These are phyloP conservation scores for Heterocephalus glaber DNA, from an alignment of 2,113 vertebrate species.

Conservation along the genomic window DNA sequence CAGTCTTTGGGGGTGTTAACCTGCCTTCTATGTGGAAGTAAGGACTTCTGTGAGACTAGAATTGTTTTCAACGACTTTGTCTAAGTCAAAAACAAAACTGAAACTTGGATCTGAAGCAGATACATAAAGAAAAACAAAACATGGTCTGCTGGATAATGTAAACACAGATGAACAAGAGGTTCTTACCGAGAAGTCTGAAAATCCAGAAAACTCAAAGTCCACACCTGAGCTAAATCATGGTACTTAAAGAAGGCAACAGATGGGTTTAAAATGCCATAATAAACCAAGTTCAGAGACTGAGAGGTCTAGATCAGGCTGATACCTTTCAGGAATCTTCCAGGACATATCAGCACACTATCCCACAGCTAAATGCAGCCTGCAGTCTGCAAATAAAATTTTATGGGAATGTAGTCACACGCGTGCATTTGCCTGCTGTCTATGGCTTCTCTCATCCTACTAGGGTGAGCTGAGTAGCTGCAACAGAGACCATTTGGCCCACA, in stretches of 20 bases:
- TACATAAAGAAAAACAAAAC: neutral
- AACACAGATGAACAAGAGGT: neutral
- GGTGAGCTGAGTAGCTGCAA: neutral
- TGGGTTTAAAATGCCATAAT: neutral
- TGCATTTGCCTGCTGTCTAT: neutral
- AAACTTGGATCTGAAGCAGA: neutral
- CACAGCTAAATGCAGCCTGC: neutral
- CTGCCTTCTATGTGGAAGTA: neutral
- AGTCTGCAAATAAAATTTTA: constrained; percentile 23
- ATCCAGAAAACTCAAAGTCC: neutral
- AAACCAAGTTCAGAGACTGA: neutral
- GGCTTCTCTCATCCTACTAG: neutral
- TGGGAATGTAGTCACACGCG: neutral
- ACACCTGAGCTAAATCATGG: neutral
- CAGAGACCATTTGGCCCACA: neutral
- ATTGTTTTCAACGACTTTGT: constrained; percentile 29
- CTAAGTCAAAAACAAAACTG: neutral
- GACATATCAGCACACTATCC: neutral
- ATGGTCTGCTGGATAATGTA: neutral
- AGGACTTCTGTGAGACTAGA: neutral
- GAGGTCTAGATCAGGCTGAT: neutral
- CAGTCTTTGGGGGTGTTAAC: neutral
- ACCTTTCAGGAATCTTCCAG: neutral
- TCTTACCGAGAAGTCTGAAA: neutral
- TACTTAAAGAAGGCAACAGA: neutral